A percentile compares a stretch with the other conserved stretches of the same genome.
Conservation (phyloP, 2,888 invertebrate genomes). For the Cybosia mesomella region DNA sequence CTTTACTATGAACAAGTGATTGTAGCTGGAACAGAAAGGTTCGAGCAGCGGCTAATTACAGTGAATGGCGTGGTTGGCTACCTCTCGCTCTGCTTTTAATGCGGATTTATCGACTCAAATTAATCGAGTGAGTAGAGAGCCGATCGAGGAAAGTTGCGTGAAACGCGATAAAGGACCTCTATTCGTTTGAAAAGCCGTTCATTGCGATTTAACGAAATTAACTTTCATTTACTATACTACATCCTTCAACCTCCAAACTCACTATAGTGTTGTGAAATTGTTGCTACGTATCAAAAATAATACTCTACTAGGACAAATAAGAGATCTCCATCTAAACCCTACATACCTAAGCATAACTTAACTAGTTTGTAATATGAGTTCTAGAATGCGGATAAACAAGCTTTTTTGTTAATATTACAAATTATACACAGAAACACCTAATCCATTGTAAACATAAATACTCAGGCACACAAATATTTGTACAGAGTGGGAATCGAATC, state of each 20-base stretch:
- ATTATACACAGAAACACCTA: too few relatives aligned
- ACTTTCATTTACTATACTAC: constrained; percentile 60
- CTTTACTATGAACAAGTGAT: constrained; percentile 61
- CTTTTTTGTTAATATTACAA: too few relatives aligned
- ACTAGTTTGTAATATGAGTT: too few relatives aligned
- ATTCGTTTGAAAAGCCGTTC: constrained; percentile 72
- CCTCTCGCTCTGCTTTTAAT: constrained; percentile 82
- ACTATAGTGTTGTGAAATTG: not conserved
- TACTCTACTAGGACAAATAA: not conserved
- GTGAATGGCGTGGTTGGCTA: constrained; percentile 77
- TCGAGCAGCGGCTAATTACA: constrained; percentile 76
- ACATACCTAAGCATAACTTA: too few relatives aligned
- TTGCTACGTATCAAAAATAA: not conserved
- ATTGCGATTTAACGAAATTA: constrained; percentile 74
- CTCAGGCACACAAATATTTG: too few relatives aligned
- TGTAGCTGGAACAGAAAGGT: constrained; percentile 74
- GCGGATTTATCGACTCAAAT: constrained; percentile 86
- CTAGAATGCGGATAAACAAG: too few relatives aligned
- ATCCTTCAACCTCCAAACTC: constrained; percentile 52
- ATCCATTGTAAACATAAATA: too few relatives aligned
- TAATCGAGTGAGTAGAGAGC: constrained; percentile 84
- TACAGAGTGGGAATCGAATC: too few relatives aligned
- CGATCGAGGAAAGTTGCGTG: constrained; percentile 81
- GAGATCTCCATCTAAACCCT: not conserved
- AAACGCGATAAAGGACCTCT: constrained; percentile 79